Conservation (phyloP, 2,113 vertebrate species). For the Agapornis roseicollis region DNA sequence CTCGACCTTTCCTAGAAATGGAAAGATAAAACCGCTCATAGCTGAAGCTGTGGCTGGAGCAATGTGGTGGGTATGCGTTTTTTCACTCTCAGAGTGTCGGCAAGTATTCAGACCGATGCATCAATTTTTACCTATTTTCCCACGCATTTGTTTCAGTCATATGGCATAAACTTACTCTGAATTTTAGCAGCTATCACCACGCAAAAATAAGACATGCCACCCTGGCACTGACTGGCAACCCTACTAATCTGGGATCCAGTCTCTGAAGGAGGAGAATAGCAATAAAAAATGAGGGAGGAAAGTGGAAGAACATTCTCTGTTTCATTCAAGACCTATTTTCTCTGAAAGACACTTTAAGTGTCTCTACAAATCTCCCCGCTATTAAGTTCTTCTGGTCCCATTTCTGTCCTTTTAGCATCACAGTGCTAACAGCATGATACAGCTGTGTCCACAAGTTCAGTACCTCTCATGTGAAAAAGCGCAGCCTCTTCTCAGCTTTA, state of each 20-base stretch:
- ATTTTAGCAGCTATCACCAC: background rate
- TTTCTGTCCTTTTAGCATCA: background rate
- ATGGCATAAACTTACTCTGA: background rate
- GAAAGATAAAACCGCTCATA: background rate
- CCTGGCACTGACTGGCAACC: background rate
- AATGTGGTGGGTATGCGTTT: background rate
- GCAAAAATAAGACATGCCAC: background rate
- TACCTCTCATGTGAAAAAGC: background rate
- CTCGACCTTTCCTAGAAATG: constrained; percentile 36
- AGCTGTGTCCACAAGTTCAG: constrained; percentile 5
- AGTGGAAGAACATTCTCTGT: background rate
- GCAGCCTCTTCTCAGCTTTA: background rate
- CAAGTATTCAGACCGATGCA: background rate
- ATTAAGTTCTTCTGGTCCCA: background rate
- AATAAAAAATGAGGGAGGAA: background rate
- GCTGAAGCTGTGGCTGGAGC: background rate
- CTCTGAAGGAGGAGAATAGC: background rate
- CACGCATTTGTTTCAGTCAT: background rate
- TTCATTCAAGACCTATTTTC: background rate
- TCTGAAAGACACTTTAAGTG: background rate
- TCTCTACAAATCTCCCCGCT: background rate
- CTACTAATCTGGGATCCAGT: background rate
- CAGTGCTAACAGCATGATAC: background rate
- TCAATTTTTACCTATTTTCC: background rate
- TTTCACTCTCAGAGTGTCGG: background rate